Evolutionary conservation across 2,888 invertebrate genomes (phyloP).

Genomic region (Macrosiphum euphorbiae): DNA sequence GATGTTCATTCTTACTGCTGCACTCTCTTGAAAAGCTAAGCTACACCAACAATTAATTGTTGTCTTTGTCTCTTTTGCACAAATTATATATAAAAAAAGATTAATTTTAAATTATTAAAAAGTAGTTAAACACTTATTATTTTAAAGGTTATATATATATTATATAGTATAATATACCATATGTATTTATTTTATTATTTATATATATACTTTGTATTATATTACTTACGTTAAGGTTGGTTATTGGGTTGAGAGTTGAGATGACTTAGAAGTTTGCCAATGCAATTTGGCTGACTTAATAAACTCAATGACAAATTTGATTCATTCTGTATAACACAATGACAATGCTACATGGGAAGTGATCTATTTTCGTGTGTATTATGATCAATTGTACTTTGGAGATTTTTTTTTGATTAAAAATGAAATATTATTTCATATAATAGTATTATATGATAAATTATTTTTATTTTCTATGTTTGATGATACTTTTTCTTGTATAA

Average conservation of each 20-base stretch:
- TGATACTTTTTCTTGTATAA: too few species aligned
- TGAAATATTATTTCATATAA: not conserved
- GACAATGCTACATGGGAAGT: not conserved
- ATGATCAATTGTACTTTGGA: not conserved
- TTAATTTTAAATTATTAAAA: not conserved
- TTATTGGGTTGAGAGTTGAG: not conserved
- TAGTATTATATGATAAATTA: not conserved
- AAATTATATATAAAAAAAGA: not conserved
- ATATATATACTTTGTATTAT: not conserved
- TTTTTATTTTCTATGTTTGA: not conserved
- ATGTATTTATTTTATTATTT: not conserved
- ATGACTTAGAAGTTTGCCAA: not conserved
- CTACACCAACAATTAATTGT: not conserved
- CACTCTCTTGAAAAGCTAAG: too few species aligned
- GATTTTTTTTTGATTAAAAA: not conserved
- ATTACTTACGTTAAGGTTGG: slow-evolving; percentile 8
- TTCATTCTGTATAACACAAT: not conserved
- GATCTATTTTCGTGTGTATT: not conserved
- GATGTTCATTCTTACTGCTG: not conserved
- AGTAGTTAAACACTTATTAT: not conserved
- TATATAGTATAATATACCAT: too few species aligned
- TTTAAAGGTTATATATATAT: not conserved
- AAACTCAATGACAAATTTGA: not conserved
- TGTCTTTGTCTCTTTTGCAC: not conserved
- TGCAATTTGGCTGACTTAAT: slow-evolving; percentile 10